Conservation (phyloP, 1,140 invertebrate genomes). For the Eupristina koningsbergeri region DNA sequence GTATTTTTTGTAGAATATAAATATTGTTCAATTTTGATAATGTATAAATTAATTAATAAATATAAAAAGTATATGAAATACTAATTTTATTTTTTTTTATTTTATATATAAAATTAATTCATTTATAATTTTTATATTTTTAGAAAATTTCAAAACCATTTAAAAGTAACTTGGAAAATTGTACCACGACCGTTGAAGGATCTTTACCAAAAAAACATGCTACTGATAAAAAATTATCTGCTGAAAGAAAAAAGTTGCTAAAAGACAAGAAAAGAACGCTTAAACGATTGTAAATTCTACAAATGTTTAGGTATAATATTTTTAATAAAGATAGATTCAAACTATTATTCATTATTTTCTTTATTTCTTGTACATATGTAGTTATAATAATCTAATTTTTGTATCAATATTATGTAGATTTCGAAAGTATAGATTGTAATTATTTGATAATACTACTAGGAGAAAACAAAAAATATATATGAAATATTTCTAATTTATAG, state of each 20-base stretch:
- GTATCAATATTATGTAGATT: no score
- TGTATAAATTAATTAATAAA: no score
- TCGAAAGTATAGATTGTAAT: no score
- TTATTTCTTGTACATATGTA: slow-evolving; percentile 5
- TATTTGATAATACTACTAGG: no score
- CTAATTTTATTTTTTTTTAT: background rate
- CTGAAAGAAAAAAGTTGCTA: slow-evolving; percentile 84
- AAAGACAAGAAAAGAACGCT: slow-evolving; percentile 91
- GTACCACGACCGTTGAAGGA: slow-evolving; percentile 74
- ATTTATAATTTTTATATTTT: background rate
- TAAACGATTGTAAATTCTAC: slow-evolving; percentile 85
- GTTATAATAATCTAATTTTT: no score
- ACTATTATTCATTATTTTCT: background rate
- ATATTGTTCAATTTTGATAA: no score
- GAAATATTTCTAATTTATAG: no score
- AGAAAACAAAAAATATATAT: no score
- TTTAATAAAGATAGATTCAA: slow-evolving; percentile 24
- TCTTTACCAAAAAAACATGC: slow-evolving; percentile 89
- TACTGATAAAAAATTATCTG: slow-evolving; percentile 84
- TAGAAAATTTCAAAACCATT: background rate
- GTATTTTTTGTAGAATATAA: no score
- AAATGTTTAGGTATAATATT: slow-evolving; percentile 19
- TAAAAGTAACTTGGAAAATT: background rate
- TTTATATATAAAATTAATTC: background rate
- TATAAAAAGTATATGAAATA: background rate